Percentiles rank a stretch among this genome's conserved stretches.
These are phyloP conservation scores for Tolmerus cingulatus DNA, from an alignment of 2,888 invertebrate species.

Conservation along the genomic window DNA sequence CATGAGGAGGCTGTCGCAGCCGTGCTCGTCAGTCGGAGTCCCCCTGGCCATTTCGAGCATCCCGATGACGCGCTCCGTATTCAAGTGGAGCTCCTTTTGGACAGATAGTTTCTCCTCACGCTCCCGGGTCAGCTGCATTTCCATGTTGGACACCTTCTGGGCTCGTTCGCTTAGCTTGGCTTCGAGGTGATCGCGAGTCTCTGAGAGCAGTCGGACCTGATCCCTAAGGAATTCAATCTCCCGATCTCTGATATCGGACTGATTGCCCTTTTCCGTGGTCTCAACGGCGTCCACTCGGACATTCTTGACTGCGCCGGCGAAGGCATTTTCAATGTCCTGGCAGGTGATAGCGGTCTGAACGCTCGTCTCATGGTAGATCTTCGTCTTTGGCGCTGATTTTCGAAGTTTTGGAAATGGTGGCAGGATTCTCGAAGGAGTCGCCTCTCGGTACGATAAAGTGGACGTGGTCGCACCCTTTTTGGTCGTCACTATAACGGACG, in stretches of 20 bases:
- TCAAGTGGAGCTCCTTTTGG: slow-evolving; percentile 76
- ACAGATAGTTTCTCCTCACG: slow-evolving; percentile 77
- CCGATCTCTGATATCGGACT: slow-evolving; percentile 72
- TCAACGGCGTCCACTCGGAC: slow-evolving; percentile 62
- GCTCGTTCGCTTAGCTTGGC: slow-evolving; percentile 62
- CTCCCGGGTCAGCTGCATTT: slow-evolving; percentile 73
- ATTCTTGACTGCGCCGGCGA: slow-evolving; percentile 68
- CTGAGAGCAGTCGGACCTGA: slow-evolving; percentile 68
- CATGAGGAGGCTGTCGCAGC: slow-evolving; percentile 77
- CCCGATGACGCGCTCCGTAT: slow-evolving; percentile 76
- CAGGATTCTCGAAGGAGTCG: slow-evolving; percentile 59
- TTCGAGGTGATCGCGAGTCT: slow-evolving; percentile 71
- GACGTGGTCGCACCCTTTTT: slow-evolving; percentile 54
- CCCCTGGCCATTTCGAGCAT: slow-evolving; percentile 65
- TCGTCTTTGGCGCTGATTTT: slow-evolving; percentile 66
- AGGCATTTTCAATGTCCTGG: slow-evolving; percentile 75
- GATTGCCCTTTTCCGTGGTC: slow-evolving; percentile 68
- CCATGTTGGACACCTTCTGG: slow-evolving; percentile 66
- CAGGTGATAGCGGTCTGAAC: slow-evolving; percentile 80
- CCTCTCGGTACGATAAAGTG: slow-evolving; percentile 54
- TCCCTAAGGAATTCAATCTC: slow-evolving; percentile 71
- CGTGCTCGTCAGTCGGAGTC: slow-evolving; percentile 66
- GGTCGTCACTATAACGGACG: slow-evolving; percentile 58
- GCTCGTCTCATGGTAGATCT: slow-evolving; percentile 82
- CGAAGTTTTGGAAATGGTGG: slow-evolving; percentile 65